These are phyloP conservation scores for Drosophila glabriapex DNA, from an alignment of 2,888 invertebrate species.

Conservation along the genomic window DNA sequence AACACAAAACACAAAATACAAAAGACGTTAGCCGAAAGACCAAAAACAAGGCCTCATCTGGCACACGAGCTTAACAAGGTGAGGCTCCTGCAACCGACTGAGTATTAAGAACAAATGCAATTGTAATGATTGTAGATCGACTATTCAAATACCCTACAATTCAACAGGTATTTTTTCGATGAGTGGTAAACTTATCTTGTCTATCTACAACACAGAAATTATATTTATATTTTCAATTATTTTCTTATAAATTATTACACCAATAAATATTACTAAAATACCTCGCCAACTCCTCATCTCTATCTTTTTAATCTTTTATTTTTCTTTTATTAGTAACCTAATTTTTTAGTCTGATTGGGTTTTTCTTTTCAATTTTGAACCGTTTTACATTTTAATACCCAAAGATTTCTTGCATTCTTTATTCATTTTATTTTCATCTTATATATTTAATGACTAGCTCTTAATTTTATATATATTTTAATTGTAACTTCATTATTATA, in stretches of 20 bases:
- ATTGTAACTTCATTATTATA: not conserved
- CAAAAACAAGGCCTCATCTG: constrained; percentile 41
- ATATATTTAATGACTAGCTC: not conserved
- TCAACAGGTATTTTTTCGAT: not conserved
- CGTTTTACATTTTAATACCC: not conserved
- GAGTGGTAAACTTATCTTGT: not conserved
- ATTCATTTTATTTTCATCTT: not conserved
- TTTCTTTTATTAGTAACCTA: not conserved
- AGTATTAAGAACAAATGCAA: constrained; percentile 39
- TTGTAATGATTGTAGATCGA: constrained; percentile 1
- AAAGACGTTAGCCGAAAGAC: constrained; percentile 21
- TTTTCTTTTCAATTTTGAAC: fast-evolving
- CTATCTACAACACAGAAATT: not conserved
- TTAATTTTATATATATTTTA: not conserved
- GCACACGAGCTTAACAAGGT: constrained; percentile 41
- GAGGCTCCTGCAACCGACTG: constrained; percentile 53
- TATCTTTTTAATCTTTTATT: not conserved
- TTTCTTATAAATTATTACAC: not conserved
- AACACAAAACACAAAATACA: constrained; percentile 14
- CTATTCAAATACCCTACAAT: constrained; percentile 33
- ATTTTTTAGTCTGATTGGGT: not conserved
- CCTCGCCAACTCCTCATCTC: not conserved
- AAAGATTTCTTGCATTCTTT: not conserved
- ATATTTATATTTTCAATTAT: fast-evolving
- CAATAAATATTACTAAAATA: not conserved